Evolutionary conservation across 2,797 vertebrate genomes (phyloP).

Genomic region (Rachycentron canadum): DNA sequence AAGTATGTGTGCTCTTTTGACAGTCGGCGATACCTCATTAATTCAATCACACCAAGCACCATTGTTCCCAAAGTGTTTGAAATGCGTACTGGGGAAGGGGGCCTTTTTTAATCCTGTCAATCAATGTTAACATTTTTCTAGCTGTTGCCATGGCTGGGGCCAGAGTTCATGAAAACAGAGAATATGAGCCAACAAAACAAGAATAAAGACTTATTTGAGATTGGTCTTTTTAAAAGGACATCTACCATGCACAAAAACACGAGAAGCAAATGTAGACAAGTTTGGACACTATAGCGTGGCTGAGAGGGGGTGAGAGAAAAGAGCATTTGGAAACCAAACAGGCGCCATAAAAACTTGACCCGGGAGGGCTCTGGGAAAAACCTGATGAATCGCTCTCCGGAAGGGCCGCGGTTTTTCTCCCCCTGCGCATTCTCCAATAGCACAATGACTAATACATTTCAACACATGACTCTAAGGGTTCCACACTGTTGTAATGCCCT

Average conservation of each 20-base stretch:
- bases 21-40: slow-evolving; percentile 99
- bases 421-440: slow-evolving; percentile 87
- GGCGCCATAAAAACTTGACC: slow-evolving; percentile 98
- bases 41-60: slow-evolving; percentile 99
- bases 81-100: slow-evolving; percentile 95
- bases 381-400: slow-evolving; percentile 93
- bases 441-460: slow-evolving; percentile 94
- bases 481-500: slow-evolving; percentile 87
- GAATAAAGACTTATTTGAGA: slow-evolving; percentile 99
- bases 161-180: slow-evolving; percentile 99
- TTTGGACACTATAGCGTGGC: slow-evolving; percentile 92
- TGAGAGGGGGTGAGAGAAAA: slow-evolving; percentile 89
- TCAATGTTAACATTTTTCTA: slow-evolving; percentile 99
- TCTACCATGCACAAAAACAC: slow-evolving; percentile 97
- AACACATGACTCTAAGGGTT: slow-evolving; percentile 93
- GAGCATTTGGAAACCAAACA: slow-evolving; percentile 98
- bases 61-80: slow-evolving; percentile 99
- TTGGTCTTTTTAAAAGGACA: slow-evolving; percentile 96
- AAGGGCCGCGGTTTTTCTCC: slow-evolving; percentile 92
- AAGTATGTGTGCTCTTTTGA: slow-evolving; percentile 99
- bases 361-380: slow-evolving; percentile 99
- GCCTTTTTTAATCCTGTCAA: slow-evolving; percentile 99
- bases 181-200: slow-evolving; percentile 99
- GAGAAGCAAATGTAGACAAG: slow-evolving; percentile 99
- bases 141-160: slow-evolving; percentile 98